Evolutionary conservation across 2,797 vertebrate genomes (phyloP), one percentile per base, ranked within the genome.

Genomic region (Varecia variegata): DNA sequence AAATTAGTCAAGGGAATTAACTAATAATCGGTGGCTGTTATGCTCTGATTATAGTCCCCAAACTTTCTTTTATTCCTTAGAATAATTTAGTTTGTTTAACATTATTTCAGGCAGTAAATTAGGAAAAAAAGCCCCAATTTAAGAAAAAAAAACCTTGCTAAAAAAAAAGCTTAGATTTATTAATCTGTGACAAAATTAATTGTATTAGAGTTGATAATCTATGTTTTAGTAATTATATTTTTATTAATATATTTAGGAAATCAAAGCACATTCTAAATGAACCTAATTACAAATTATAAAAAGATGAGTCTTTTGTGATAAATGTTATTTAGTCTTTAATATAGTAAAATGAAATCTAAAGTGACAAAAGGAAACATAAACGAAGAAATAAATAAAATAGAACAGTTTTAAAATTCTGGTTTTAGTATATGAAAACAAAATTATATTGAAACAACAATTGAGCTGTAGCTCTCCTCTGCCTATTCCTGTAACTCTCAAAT

Each of bases 241-340:
- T 30, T 90, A 1, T 56, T 56, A 56, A 56, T 25, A 10, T 87
- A 60, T 67, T 67, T 81, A 92, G 40, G 47, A 81, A 90, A 79
- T 92, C 20, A 94, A 86, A 94, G 35, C 65, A 52, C 65, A 94
- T 71, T 76, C 71, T 76, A 89, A 94, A 88, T n/a, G 25, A 92
- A 80, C 3, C 23, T 90, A 47, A 62, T 74, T 70, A 90, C 7
- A 74, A 84, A 95, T 90, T 89, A 74, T 79, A 45, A 90, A 91
- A 96, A 60, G 43, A 76, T 6, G 80, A 83, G 10, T 82, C 45
- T 65, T 88, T 87, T 58, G 15, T 45, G 50, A 92, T 50, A 11
- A 91, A 62, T 18, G 1, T 23, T 88, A 54, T 81, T 92, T 85
- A 54, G n/a, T 84, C 74, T 95, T 81, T 54, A 93, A 86, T 30